phyloP scores from a whole-genome alignment of 2,797 vertebrate species.

The Notamacropus eugenii region DNA sequence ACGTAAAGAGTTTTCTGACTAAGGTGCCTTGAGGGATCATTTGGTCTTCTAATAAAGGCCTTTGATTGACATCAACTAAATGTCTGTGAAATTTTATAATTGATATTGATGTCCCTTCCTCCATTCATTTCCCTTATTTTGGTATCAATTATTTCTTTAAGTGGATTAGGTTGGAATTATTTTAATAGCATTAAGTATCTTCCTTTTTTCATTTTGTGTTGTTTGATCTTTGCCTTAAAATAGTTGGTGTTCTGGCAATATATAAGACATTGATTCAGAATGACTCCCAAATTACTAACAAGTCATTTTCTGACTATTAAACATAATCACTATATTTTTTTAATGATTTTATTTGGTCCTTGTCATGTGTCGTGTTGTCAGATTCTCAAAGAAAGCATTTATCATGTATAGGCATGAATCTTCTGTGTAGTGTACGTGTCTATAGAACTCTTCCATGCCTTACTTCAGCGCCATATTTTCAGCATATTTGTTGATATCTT shows the following conservation, averaged over 20 bases:
- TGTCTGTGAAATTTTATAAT: background rate
- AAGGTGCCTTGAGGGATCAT: background rate
- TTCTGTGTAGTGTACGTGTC: background rate
- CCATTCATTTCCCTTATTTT: background rate
- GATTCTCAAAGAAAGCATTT: background rate
- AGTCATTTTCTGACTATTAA: background rate
- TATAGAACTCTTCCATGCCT: background rate
- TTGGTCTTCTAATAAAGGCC: background rate
- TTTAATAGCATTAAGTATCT: background rate
- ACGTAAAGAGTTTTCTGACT: background rate
- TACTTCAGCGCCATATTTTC: background rate
- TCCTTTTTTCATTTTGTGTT: background rate
- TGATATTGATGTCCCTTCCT: background rate
- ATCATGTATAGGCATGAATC: background rate
- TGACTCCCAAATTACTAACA: background rate
- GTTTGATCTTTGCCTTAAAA: background rate
- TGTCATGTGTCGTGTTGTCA: background rate
- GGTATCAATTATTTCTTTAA: background rate
- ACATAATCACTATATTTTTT: background rate
- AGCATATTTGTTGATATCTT: background rate
- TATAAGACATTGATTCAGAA: background rate
- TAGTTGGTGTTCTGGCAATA: background rate
- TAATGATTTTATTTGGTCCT: background rate
- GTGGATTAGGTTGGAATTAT: background rate
- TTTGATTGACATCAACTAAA: background rate